Evolutionary conservation across 2,797 vertebrate species (phyloP), one percentile per base, ranked within the genome.

Genomic region (Nothura maculosa): DNA sequence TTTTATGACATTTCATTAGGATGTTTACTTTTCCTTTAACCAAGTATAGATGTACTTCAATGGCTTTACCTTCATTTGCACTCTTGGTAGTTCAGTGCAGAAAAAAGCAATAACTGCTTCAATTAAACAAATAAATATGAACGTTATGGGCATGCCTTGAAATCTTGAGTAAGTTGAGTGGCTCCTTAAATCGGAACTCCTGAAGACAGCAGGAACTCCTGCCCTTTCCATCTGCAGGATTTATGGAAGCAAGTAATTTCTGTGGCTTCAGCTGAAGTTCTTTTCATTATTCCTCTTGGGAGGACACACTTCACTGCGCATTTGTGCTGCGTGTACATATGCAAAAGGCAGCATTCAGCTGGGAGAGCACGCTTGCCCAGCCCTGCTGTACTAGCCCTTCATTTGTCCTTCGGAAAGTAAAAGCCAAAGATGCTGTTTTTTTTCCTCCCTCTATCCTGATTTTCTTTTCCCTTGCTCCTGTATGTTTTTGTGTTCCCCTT

Each of bases 221-320:
- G 63, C 70, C 1, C 1, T 87, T 94, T 93, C 72, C 34, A 48
- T 70, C 43, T 69, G 10, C 70, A 63, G 52, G 52, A 61, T 47
- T 83, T 94, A 55, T 74, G 60, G 85, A 89, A 89, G 45, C 58
- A 79, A 85, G 22, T 89, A 3, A 50, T 86, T 86, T 57, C 66
- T 76, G 28, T 88, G 73, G 14, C 85, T 96, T 94, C 91, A 93
- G 91, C 86, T 85, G 73, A 89, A 93, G 90, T 93, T 87, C 78
- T 78, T 30, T 93, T 54, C 30, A 11, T 90, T 94, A 43, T 76
- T 91, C 82, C 50, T 83, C 43, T 58, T 0, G 30, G 64, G 73
- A 57, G 42, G n/a, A 17, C 27, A 58, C 6, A 0, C 34, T 92
- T 52, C 64, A 89, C 64, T 36, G 34, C 82, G 63, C 38, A 19